A percentile compares a stretch with the other conserved stretches of the same genome.
Evolutionary conservation across 2,797 vertebrate species (phyloP).

Genomic region (Eleutherodactylus coqui): DNA sequence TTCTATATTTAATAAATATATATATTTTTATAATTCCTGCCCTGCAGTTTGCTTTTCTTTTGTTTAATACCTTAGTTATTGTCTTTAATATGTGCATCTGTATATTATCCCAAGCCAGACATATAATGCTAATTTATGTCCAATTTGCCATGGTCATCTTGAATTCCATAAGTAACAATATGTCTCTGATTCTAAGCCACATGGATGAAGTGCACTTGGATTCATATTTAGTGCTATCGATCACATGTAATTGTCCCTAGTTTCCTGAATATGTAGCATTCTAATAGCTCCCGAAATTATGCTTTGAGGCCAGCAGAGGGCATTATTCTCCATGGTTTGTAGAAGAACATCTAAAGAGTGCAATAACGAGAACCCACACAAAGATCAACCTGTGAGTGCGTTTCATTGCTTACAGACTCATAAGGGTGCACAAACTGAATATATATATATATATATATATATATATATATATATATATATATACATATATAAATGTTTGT

Average conservation of each 20-base stretch:
- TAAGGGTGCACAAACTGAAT: background rate
- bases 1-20: no score
- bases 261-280: slow-evolving; percentile 71
- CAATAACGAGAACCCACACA: background rate
- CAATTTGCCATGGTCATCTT: slow-evolving; percentile 82
- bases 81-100: background rate
- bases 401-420: background rate
- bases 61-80: background rate
- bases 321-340: slow-evolving; percentile 69
- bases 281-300: slow-evolving; percentile 67
- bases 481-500: background rate
- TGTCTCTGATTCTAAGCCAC: slow-evolving; percentile 74
- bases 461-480: background rate
- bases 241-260: slow-evolving; percentile 81
- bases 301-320: slow-evolving; percentile 71
- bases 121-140: slow-evolving; percentile 78
- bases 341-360: background rate
- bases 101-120: slow-evolving; percentile 69
- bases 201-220: slow-evolving; percentile 74
- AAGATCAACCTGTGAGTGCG: background rate
- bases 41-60: no score
- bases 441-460: background rate
- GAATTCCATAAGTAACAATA: slow-evolving; percentile 80
- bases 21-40: no score
- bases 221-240: slow-evolving; percentile 82